phyloP scores from a whole-genome alignment of 2,113 vertebrate species.

The Nettapus auritus region DNA sequence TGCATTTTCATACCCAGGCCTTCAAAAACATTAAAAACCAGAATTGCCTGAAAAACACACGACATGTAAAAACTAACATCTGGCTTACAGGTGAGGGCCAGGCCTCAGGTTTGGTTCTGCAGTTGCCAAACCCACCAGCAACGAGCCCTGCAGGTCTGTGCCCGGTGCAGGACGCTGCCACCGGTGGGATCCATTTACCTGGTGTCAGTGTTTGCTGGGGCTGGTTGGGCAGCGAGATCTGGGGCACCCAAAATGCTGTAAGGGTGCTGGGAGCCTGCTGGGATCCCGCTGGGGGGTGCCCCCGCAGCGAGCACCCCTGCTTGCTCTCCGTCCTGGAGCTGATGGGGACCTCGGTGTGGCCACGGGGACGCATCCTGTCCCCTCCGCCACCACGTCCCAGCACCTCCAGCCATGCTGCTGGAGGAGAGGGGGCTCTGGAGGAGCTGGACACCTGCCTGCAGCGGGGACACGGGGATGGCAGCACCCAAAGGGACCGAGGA shows the following conservation, averaged over 20 bases:
- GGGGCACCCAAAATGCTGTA: neutral
- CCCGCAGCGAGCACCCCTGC: neutral
- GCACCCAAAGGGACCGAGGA: neutral
- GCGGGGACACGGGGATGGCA: fast-evolving
- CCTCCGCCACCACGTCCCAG: too few species aligned
- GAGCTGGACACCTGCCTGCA: fast-evolving
- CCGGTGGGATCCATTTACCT: fast-evolving
- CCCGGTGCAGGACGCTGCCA: fast-evolving
- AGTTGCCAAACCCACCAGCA: neutral
- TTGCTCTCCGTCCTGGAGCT: neutral
- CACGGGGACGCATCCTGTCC: neutral
- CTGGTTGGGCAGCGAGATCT: too few species aligned
- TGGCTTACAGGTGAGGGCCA: too few species aligned
- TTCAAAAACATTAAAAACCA: neutral
- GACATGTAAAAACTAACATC: too few species aligned
- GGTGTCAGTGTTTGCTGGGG: too few species aligned
- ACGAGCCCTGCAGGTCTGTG: fast-evolving
- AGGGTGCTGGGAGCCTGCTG: neutral
- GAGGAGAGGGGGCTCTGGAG: neutral
- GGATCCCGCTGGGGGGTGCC: too few species aligned
- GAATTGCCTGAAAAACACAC: too few species aligned
- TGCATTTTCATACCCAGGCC: neutral
- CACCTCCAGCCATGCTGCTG: neutral
- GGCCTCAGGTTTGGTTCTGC: too few species aligned
- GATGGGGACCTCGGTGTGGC: neutral